Evolutionary conservation across 2,113 vertebrate species (phyloP).

Genomic region (Stegastes partitus): DNA sequence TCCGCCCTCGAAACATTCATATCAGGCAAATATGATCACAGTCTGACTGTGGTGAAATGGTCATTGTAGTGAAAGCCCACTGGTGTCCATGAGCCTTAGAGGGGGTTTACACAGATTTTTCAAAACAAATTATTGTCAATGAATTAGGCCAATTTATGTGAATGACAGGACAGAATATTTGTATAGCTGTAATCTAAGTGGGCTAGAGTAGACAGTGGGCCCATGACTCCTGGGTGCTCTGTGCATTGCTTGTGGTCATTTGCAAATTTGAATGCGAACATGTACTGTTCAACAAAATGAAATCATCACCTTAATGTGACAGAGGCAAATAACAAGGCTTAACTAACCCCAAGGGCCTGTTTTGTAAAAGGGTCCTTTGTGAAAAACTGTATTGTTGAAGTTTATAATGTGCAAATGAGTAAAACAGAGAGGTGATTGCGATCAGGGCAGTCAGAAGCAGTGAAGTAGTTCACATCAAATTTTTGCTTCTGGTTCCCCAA

Average conservation of each 20-base stretch:
- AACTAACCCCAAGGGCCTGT: no score
- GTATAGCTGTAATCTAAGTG: not conserved
- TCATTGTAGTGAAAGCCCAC: not conserved
- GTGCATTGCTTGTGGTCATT: not conserved
- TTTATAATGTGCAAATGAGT: not conserved
- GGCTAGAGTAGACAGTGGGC: not conserved
- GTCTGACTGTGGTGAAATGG: not conserved
- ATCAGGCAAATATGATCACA: not conserved
- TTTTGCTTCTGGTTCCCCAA: no score
- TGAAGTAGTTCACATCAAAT: no score
- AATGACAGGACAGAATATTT: not conserved
- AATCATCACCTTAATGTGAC: not conserved
- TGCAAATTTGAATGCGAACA: not conserved
- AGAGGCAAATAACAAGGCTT: not conserved
- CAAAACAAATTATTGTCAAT: not conserved
- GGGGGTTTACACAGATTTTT: not conserved
- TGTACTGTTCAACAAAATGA: not conserved
- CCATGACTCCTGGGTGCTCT: not conserved
- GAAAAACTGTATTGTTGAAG: no score
- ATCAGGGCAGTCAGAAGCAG: no score
- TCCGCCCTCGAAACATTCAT: constrained; percentile 5
- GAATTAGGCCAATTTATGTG: not conserved
- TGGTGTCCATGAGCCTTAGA: not conserved
- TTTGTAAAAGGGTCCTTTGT: no score
- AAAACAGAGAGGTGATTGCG: not conserved